Percentiles rank a stretch among this genome's conserved stretches.
phyloP scores from a whole-genome alignment of 1,140 invertebrate genomes.

The Aphidius gifuensis region DNA sequence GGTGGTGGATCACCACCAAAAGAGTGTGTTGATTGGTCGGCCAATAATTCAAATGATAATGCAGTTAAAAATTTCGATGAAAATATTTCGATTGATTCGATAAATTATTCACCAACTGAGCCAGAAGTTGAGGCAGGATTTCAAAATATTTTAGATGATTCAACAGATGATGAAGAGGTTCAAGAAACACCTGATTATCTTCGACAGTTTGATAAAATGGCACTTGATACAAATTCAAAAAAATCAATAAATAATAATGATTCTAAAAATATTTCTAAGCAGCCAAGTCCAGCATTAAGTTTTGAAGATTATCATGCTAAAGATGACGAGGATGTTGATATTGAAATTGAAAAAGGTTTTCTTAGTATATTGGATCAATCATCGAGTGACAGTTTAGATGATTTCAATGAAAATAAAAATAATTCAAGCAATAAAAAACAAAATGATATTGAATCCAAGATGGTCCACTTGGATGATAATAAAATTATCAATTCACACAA shows the following conservation, averaged over 20 bases:
- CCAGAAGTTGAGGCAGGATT: conserved; percentile 22
- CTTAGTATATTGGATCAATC: too few relatives aligned
- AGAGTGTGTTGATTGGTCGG: conserved; percentile 9
- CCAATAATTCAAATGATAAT: background rate
- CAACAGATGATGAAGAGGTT: conserved; percentile 27
- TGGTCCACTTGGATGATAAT: too few relatives aligned
- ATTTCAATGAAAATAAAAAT: too few relatives aligned
- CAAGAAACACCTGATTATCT: background rate
- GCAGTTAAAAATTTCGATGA: background rate
- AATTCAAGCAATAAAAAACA: too few relatives aligned
- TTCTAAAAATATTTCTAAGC: too few relatives aligned
- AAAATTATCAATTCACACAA: too few relatives aligned
- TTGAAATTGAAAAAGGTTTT: too few relatives aligned
- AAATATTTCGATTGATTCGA: conserved; percentile 26
- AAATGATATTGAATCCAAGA: too few relatives aligned
- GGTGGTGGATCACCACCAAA: conserved; percentile 9
- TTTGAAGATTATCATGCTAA: too few relatives aligned
- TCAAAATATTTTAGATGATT: conserved; percentile 34
- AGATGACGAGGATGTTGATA: too few relatives aligned
- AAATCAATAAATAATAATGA: background rate
- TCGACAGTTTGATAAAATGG: background rate
- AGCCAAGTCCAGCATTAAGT: too few relatives aligned
- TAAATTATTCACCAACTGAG: conserved; percentile 2
- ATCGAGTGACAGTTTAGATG: too few relatives aligned
- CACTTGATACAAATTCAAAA: background rate